Base-by-base conservation (phyloP, 1,140 invertebrate species). In the Drosophila novamexicana region DNA sequence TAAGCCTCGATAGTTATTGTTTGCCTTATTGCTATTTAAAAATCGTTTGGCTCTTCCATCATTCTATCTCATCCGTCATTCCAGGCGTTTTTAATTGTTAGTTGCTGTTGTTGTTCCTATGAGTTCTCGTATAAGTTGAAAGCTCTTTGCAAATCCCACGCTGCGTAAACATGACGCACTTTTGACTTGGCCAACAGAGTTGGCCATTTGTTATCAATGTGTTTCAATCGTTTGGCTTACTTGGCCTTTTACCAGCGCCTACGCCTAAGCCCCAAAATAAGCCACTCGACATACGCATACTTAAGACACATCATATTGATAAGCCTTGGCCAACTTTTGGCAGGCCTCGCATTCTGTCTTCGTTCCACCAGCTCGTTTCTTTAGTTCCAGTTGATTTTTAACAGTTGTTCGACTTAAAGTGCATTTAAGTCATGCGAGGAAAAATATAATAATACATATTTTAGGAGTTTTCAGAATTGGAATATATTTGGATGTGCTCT, bases 161-260 rank as follows among this genome's bases (percentile, higher is more conserved):
- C 37, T 45, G n/a, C 3, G 22, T 36, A 32, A 39, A 8, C 29
- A 14, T 58, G 58, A 45, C 59, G 45, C 29, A n/a, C 59, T 66
- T 44, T 64, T 73, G 70, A 69, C 65, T 76, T 82, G 81, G 76
- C 73, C 73, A 77, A 61, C n/a, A 54, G n/a, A 47, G n/a, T 70
- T 67, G 61, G 76, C 76, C 76, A 79, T 70, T 73, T 82, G 64
- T 67, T 84, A 82, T 84, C 68, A 73, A 67, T 72, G 64, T 62
- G 49, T 49, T 72, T 69, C 59, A 67, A 76, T 81, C 64, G 53
- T 42, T 75, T 78, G 81, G 73, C 72, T 82, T 77, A 82, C 64
- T 81, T 76, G 76, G 79, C 68, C 49, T 67, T 68, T 74, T 67
- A 59, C 58, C 47, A 66, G 53, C 61, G 64, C 71, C 79, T 52